These are phyloP conservation scores for Thymelicus sylvestris DNA, from an alignment of 2,888 invertebrate species.

Conservation along the genomic window DNA sequence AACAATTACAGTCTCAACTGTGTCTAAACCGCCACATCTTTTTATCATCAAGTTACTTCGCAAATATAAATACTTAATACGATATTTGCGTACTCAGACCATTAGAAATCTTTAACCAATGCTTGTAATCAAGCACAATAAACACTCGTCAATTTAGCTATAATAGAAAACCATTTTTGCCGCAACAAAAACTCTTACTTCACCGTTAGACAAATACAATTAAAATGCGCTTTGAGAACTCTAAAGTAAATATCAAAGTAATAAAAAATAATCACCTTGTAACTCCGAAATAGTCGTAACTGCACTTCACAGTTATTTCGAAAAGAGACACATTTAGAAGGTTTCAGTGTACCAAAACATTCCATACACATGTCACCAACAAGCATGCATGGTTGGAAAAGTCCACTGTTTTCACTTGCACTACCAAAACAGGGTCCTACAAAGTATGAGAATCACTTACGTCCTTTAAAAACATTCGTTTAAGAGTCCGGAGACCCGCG, in stretches of 20 bases:
- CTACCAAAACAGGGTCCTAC: conserved; percentile 28
- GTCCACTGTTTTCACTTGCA: conserved; percentile 44
- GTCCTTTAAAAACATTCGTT: conserved; percentile 8
- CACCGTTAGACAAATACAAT: conserved; percentile 35
- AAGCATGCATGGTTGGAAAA: conserved; percentile 30
- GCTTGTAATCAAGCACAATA: conserved; percentile 19
- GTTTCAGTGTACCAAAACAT: conserved; percentile 39
- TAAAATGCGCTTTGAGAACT: conserved; percentile 24
- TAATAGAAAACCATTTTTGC: conserved; percentile 24
- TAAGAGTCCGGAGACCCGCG: neutral
- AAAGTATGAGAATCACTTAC: conserved; percentile 23
- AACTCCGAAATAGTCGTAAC: conserved; percentile 39
- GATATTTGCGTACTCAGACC: neutral
- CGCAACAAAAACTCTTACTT: conserved; percentile 17
- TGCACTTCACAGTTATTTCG: conserved; percentile 48
- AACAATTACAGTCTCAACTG: neutral
- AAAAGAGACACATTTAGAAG: conserved; percentile 36
- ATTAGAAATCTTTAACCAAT: conserved; percentile 16
- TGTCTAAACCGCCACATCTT: neutral
- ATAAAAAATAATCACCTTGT: conserved; percentile 44
- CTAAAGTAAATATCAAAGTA: conserved; percentile 24
- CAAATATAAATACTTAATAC: conserved; percentile 4
- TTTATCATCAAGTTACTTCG: neutral
- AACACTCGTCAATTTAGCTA: conserved; percentile 15
- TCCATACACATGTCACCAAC: conserved; percentile 31